A percentile compares a stretch with the other conserved stretches of the same genome.
Conservation (phyloP, 1,140 invertebrate genomes). For the Platyscapa corneri region DNA sequence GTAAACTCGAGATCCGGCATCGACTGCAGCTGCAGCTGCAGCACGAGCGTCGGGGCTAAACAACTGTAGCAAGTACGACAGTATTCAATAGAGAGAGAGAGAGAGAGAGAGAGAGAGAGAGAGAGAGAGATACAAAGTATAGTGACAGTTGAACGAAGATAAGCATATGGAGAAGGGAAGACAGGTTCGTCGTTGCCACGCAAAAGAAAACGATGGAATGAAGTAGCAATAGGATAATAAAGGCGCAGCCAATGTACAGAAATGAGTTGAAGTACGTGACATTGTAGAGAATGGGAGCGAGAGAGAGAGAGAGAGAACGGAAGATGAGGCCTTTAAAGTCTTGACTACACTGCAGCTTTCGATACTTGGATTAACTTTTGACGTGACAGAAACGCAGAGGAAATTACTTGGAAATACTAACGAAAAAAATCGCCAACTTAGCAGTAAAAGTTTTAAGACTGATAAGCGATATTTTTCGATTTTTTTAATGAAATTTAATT, state of each 20-base stretch:
- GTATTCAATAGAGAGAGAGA: background rate
- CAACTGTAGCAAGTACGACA: background rate
- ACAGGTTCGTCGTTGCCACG: background rate
- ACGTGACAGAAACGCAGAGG: background rate
- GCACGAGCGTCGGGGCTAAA: background rate
- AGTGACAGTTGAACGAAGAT: background rate
- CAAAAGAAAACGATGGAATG: background rate
- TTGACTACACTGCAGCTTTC: background rate
- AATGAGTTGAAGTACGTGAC: background rate
- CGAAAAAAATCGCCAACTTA: slow-evolving; percentile 7
- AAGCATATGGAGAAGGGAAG: background rate
- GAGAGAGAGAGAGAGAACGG: background rate
- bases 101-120: background rate
- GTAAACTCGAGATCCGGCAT: background rate
- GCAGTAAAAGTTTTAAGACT: background rate
- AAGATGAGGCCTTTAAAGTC: background rate
- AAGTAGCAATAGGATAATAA: slow-evolving; percentile 26
- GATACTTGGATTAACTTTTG: slow-evolving; percentile 34
- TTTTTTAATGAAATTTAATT: slow-evolving; percentile 13
- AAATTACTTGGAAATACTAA: background rate
- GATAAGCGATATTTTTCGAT: background rate
- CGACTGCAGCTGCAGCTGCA: background rate
- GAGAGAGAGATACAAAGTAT: background rate
- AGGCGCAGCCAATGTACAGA: background rate
- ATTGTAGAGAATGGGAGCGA: background rate